Percentiles rank a stretch among this genome's conserved stretches.
Conservation (phyloP, 2,113 vertebrate genomes). For the Peromyscus leucopus region DNA sequence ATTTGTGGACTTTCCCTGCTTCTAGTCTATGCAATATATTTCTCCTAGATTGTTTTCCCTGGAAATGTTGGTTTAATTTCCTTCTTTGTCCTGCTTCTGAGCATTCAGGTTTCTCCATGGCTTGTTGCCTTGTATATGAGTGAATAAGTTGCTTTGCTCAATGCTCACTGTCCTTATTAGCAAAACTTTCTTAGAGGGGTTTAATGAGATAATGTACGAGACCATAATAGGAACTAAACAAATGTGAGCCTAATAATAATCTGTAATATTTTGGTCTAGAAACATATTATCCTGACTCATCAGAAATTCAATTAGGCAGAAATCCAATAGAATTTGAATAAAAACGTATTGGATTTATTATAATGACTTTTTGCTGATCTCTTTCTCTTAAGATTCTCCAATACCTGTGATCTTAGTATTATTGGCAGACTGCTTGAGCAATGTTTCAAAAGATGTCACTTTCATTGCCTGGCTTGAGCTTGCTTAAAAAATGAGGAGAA, state of each 20-base stretch:
- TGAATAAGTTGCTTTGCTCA: constrained; percentile 10
- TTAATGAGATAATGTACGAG: background rate
- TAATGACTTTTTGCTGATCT: background rate
- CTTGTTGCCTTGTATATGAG: background rate
- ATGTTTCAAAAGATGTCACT: background rate
- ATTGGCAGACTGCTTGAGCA: background rate
- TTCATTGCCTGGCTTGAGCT: background rate
- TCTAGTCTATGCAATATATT: background rate
- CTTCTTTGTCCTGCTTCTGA: constrained; percentile 28
- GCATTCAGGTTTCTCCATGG: background rate
- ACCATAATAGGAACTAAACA: background rate
- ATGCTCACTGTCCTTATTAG: constrained; percentile 26
- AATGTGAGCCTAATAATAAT: constrained; percentile 4
- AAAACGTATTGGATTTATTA: background rate
- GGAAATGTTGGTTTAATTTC: constrained; percentile 40
- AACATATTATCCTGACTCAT: background rate
- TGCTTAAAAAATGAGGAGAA: constrained; percentile 16
- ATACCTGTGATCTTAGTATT: background rate
- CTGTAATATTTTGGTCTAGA: constrained; percentile 41
- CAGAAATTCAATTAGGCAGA: constrained; percentile 39
- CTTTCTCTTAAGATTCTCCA: background rate
- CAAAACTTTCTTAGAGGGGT: background rate
- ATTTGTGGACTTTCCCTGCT: background rate
- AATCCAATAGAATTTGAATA: constrained; percentile 52
- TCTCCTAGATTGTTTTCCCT: background rate